Conservation (phyloP, 1,140 invertebrate genomes). For the Papilio aristodemus region DNA sequence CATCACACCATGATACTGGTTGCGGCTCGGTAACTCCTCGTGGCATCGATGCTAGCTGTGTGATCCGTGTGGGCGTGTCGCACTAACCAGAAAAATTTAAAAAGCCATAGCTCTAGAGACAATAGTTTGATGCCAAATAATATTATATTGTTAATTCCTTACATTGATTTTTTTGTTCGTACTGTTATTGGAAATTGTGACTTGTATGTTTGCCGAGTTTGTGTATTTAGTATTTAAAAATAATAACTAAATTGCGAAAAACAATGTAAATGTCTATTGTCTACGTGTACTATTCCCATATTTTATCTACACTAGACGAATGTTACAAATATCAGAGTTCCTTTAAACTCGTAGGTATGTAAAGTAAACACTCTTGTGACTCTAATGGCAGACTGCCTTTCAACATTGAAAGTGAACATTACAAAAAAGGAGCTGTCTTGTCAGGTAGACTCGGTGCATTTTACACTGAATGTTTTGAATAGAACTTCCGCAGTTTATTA, state of each 20-base stretch:
- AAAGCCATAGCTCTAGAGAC: too few species aligned
- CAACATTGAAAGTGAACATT: not conserved
- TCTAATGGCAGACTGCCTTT: slow-evolving; percentile 27
- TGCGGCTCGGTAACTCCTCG: slow-evolving; percentile 35
- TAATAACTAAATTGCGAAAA: not conserved
- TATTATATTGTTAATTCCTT: too few species aligned
- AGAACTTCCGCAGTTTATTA: not conserved
- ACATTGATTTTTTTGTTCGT: too few species aligned
- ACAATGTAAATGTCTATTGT: not conserved
- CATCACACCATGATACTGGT: slow-evolving; percentile 57
- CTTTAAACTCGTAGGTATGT: not conserved
- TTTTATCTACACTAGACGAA: not conserved
- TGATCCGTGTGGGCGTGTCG: not conserved
- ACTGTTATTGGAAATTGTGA: too few species aligned
- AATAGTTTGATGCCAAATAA: too few species aligned
- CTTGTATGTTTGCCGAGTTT: too few species aligned
- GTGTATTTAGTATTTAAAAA: not conserved
- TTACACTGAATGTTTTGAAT: slow-evolving; percentile 13
- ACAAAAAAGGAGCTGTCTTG: slow-evolving; percentile 27
- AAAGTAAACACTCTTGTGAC: slow-evolving; percentile 18
- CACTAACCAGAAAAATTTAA: not conserved
- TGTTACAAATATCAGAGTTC: not conserved
- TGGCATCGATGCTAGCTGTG: not conserved
- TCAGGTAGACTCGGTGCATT: slow-evolving; percentile 4
- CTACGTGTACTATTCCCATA: not conserved